Evolutionary conservation across 2,888 invertebrate genomes (phyloP).

Genomic region (Drosophila infuscata): DNA sequence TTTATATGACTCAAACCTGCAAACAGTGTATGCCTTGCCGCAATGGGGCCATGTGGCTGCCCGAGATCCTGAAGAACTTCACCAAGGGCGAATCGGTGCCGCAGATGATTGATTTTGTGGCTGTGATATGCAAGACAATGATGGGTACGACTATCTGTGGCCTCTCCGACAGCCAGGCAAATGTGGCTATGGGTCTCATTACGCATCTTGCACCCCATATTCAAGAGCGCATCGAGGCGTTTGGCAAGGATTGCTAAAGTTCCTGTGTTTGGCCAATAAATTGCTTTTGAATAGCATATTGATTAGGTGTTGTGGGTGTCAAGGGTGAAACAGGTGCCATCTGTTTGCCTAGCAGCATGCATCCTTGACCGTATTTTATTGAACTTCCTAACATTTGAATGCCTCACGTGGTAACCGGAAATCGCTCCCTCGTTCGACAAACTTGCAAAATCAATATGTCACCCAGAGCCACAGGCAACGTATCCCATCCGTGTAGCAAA

Average conservation of each 20-base stretch:
- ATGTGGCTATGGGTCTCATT: conserved; percentile 98
- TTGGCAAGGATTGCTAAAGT: conserved; percentile 22
- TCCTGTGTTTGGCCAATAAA: conserved; percentile 43
- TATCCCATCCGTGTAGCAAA: neutral
- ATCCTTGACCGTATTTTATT: conserved; percentile 40
- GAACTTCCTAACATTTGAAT: conserved; percentile 47
- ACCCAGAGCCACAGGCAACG: neutral
- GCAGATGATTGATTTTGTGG: conserved; percentile 98
- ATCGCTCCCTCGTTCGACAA: conserved; percentile 10
- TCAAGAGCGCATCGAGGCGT: conserved; percentile 91
- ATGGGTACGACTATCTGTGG: conserved; percentile 99
- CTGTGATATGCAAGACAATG: conserved; percentile 98
- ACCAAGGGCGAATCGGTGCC: conserved; percentile 95
- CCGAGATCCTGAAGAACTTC: conserved; percentile 91
- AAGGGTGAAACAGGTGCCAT: neutral
- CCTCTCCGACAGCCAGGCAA: conserved; percentile 98
- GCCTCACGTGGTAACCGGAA: conserved; percentile 22
- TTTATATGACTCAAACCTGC: conserved; percentile 99
- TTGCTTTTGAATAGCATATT: conserved; percentile 49
- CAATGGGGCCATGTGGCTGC: conserved; percentile 97
- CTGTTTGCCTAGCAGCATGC: conserved; percentile 18
- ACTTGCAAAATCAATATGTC: conserved; percentile 22
- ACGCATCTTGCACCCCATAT: conserved; percentile 96
- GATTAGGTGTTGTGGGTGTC: conserved; percentile 20
- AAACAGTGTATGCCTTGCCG: conserved; percentile 99